phyloP scores from a whole-genome alignment of 2,113 vertebrate species.

The Ochotona princeps region DNA sequence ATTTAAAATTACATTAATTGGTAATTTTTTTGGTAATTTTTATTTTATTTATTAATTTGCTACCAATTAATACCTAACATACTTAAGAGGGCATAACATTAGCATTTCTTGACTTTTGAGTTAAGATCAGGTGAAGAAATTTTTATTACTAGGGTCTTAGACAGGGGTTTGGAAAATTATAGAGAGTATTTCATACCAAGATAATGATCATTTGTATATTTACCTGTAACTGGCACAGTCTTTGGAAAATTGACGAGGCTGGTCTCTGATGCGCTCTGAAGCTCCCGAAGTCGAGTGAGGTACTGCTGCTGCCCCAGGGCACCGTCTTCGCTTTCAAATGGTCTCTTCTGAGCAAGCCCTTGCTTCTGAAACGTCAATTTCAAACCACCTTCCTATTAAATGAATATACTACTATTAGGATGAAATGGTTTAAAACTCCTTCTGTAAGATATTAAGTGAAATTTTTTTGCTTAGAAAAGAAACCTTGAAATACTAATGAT shows the following conservation, averaged over 20 bases:
- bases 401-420: slow-evolving; percentile 79
- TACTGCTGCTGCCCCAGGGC: slow-evolving; percentile 95
- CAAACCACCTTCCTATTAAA: slow-evolving; percentile 96
- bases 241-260: slow-evolving; percentile 94
- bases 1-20: slow-evolving; percentile 5
- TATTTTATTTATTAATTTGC: too few species aligned
- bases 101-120: not conserved
- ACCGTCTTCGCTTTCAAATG: slow-evolving; percentile 92
- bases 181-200: not conserved
- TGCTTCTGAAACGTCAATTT: slow-evolving; percentile 99
- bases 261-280: slow-evolving; percentile 94
- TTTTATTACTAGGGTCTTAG: not conserved
- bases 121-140: too few species aligned
- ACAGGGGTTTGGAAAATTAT: not conserved
- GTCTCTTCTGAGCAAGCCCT: slow-evolving; percentile 94
- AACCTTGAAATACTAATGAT: slow-evolving; percentile 20
- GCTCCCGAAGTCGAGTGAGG: slow-evolving; percentile 94
- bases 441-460: slow-evolving; percentile 56
- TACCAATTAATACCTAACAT: not conserved
- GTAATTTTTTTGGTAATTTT: too few species aligned
- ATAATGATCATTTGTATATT: not conserved
- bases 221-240: slow-evolving; percentile 90
- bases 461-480: slow-evolving; percentile 56
- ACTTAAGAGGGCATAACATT: not conserved
- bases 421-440: slow-evolving; percentile 71